Conservation (phyloP, 2,113 vertebrate genomes). For the Ciconia stormi region DNA sequence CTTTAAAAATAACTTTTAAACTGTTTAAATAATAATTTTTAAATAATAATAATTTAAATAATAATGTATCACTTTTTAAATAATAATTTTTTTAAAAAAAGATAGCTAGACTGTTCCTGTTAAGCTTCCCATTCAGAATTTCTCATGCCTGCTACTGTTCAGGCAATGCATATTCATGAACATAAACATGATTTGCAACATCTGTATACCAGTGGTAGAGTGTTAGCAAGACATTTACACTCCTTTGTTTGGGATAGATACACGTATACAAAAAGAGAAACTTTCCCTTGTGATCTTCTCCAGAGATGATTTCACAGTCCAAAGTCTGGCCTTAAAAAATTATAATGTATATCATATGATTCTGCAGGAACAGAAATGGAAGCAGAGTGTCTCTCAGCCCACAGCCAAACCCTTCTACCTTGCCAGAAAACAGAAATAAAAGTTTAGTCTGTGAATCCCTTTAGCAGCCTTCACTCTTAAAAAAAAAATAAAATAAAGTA, state of each 20-base stretch:
- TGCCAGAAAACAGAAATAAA: conserved; percentile 33
- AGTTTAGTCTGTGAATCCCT: neutral
- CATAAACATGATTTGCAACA: conserved; percentile 39
- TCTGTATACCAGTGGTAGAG: conserved; percentile 5
- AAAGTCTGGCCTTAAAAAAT: conserved; percentile 2
- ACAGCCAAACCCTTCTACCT: neutral
- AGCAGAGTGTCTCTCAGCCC: neutral
- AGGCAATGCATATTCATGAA: conserved; percentile 60
- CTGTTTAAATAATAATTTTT: neutral
- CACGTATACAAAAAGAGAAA: neutral
- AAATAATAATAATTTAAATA: neutral
- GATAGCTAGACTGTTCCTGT: neutral
- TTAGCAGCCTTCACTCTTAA: neutral
- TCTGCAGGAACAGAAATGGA: conserved; percentile 7
- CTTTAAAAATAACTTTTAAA: too few species aligned
- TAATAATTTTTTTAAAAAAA: neutral
- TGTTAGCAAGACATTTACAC: conserved; percentile 25
- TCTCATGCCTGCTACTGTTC: conserved; percentile 44
- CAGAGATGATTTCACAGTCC: conserved; percentile 21
- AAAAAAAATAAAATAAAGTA: neutral
- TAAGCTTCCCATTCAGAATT: neutral
- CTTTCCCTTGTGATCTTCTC: conserved; percentile 28
- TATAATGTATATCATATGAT: conserved; percentile 34
- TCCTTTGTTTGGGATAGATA: conserved; percentile 20
- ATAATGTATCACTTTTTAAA: neutral